Conservation (phyloP, 2,113 vertebrate genomes). For the Clarias batrachus region DNA sequence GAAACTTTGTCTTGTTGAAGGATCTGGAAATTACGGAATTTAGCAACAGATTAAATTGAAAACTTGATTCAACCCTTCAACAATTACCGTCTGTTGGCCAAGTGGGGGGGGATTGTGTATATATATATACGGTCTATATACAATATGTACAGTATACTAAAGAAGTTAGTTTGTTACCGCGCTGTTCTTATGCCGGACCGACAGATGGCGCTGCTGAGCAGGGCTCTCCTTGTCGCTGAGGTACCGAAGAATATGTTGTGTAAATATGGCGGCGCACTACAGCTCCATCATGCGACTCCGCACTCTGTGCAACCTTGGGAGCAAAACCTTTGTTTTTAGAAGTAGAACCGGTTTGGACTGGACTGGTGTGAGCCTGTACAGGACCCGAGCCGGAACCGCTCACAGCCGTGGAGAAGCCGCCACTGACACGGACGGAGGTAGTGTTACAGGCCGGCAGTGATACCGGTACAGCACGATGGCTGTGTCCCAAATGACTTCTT, state of each 20-base stretch:
- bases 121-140: too few species aligned
- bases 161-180: neutral
- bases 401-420: neutral
- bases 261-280: slow-evolving; percentile 71
- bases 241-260: neutral
- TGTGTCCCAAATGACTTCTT: neutral
- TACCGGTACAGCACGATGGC: neutral
- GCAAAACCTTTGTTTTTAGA: slow-evolving; percentile 42
- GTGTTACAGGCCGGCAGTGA: slow-evolving; percentile 25
- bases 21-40: too few species aligned
- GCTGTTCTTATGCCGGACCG: neutral
- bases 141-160: too few species aligned
- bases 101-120: too few species aligned
- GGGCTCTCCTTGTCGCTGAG: neutral
- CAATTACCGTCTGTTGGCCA: too few species aligned
- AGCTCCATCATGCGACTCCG: slow-evolving; percentile 63
- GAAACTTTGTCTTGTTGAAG: too few species aligned
- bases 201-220: neutral
- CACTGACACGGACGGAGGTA: slow-evolving; percentile 54
- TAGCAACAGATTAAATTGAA: too few species aligned
- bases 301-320: slow-evolving; percentile 53
- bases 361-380: slow-evolving; percentile 54
- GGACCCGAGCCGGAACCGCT: slow-evolving; percentile 41
- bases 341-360: slow-evolving; percentile 22
- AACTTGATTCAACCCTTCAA: too few species aligned